Evolutionary conservation across 2,797 vertebrate species (phyloP).

Genomic region (Falco concolor): DNA sequence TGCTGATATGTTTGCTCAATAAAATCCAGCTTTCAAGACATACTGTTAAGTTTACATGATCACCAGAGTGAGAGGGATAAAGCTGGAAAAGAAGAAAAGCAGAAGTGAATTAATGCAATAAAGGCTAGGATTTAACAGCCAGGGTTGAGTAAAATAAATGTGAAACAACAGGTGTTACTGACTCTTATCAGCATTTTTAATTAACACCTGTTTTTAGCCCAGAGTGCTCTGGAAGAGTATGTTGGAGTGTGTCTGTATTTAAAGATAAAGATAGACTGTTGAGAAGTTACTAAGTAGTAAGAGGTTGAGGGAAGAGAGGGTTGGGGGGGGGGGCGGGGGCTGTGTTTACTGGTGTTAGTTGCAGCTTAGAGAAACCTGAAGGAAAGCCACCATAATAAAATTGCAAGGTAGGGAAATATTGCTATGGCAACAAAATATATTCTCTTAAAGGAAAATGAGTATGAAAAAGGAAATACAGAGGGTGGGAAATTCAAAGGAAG

Average conservation of each 20-base stretch:
- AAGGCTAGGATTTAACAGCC: slow-evolving; percentile 59
- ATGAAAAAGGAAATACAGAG: background rate
- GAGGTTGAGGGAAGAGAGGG: slow-evolving; percentile 18
- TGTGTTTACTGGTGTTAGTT: background rate
- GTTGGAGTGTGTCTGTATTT: slow-evolving; percentile 53
- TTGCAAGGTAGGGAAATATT: slow-evolving; percentile 1
- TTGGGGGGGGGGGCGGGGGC: background rate
- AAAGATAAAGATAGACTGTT: slow-evolving; percentile 58
- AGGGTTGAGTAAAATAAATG: slow-evolving; percentile 57
- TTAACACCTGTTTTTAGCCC: slow-evolving; percentile 69
- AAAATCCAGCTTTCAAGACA: slow-evolving; percentile 63
- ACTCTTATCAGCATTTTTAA: slow-evolving; percentile 69
- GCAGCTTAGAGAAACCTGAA: background rate
- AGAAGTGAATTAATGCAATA: slow-evolving; percentile 58
- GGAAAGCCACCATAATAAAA: slow-evolving; percentile 17
- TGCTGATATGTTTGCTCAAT: slow-evolving; percentile 64
- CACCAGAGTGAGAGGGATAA: slow-evolving; percentile 57
- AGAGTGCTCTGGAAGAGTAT: slow-evolving; percentile 56
- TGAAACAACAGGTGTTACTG: slow-evolving; percentile 69
- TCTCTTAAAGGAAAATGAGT: background rate
- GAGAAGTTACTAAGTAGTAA: slow-evolving; percentile 46
- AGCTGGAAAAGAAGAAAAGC: slow-evolving; percentile 66
- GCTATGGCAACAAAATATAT: slow-evolving; percentile 42
- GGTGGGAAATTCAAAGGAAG: slow-evolving; percentile 2
- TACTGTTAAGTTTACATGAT: slow-evolving; percentile 63